Percentiles rank a stretch among this genome's conserved stretches.
phyloP scores from a whole-genome alignment of 92 coral and sea anemone species.

The Palythoa heliodiscus region DNA sequence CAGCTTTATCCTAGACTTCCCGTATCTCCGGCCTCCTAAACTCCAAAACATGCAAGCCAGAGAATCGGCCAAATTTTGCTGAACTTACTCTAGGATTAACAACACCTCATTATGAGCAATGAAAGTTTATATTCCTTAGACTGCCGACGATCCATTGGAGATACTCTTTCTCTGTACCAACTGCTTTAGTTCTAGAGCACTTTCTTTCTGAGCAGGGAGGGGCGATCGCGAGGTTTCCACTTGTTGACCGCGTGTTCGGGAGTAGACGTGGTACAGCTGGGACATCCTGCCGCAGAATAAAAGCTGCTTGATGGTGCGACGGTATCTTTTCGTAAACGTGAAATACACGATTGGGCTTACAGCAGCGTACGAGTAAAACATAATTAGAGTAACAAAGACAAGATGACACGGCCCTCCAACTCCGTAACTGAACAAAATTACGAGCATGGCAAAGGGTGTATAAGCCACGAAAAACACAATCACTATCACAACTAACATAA shows the following conservation, averaged over 20 bases:
- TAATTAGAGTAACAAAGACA: not conserved
- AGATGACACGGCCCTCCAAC: not conserved
- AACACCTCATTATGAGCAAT: no score
- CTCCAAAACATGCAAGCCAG: no score
- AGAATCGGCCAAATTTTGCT: no score
- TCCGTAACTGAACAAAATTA: not conserved
- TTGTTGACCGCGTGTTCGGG: not conserved
- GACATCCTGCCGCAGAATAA: not conserved
- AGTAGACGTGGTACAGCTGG: not conserved
- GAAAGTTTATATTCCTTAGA: not conserved
- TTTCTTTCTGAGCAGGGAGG: not conserved
- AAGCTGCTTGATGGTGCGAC: not conserved
- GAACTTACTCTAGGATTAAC: no score
- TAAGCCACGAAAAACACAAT: conserved; percentile 4
- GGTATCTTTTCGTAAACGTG: conserved; percentile 18
- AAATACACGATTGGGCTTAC: conserved; percentile 17
- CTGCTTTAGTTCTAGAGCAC: not conserved
- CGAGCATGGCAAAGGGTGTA: not conserved
- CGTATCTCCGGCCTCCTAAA: no score
- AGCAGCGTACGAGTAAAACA: conserved; percentile 26
- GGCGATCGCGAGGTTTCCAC: not conserved
- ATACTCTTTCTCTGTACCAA: not conserved
- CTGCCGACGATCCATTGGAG: not conserved
- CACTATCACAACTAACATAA: conserved; percentile 1
- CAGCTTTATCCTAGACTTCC: no score